These are phyloP conservation scores for Neodontobutis hainanensis DNA, from an alignment of 2,113 vertebrate genomes.

Conservation along the genomic window DNA sequence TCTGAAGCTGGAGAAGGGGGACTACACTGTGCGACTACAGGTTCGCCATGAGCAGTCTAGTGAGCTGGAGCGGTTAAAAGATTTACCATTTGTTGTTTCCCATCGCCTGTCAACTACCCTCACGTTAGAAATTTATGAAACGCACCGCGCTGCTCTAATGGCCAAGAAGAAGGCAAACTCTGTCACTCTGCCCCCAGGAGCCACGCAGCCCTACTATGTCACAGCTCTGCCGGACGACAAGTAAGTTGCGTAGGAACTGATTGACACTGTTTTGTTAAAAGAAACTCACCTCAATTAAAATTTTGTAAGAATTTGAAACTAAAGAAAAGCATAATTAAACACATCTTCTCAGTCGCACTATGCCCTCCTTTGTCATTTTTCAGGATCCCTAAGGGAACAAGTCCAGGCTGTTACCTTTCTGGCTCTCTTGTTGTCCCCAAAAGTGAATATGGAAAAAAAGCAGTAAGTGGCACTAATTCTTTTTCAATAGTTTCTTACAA, in stretches of 20 bases:
- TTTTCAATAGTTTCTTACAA: background rate
- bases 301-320: too few species aligned
- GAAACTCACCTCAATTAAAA: background rate
- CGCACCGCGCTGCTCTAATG: slow-evolving; percentile 90
- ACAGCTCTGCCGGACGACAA: slow-evolving; percentile 96
- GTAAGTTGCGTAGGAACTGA: slow-evolving; percentile 76
- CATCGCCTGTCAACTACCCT: slow-evolving; percentile 93
- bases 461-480: slow-evolving; percentile 84
- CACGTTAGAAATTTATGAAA: slow-evolving; percentile 93
- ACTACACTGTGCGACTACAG: slow-evolving; percentile 94
- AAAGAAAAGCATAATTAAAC: too few species aligned
- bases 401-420: slow-evolving; percentile 92
- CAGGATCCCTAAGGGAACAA: slow-evolving; percentile 94
- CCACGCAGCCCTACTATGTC: slow-evolving; percentile 91
- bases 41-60: slow-evolving; percentile 94
- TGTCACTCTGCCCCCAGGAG: slow-evolving; percentile 86
- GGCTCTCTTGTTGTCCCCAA: slow-evolving; percentile 93
- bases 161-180: slow-evolving; percentile 95
- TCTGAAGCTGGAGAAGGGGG: slow-evolving; percentile 97
- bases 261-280: background rate
- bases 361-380: background rate
- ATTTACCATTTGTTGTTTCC: slow-evolving; percentile 93
- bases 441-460: slow-evolving; percentile 98
- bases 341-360: background rate
- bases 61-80: slow-evolving; percentile 96